Percentiles rank a stretch among this genome's conserved stretches.
phyloP scores from a whole-genome alignment of 2,888 invertebrate genomes.

The Eremobia ochroleuca region DNA sequence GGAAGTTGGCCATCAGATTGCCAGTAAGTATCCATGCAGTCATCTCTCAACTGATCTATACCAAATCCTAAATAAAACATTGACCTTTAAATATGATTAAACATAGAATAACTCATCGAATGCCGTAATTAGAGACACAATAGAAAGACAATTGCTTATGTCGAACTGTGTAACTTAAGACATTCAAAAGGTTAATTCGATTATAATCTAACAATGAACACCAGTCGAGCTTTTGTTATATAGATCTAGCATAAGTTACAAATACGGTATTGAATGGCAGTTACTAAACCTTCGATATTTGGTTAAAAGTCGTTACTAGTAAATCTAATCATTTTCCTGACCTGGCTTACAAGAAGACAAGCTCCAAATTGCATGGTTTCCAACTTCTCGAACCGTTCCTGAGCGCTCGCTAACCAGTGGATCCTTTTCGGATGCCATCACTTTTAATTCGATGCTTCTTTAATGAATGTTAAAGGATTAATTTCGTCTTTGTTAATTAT shows the following conservation, averaged over 20 bases:
- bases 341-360: conserved; percentile 99
- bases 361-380: conserved; percentile 98
- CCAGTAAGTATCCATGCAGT: conserved; percentile 99
- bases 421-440: conserved; percentile 87
- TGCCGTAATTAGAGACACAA: too few relatives aligned
- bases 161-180: too few relatives aligned
- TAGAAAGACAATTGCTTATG: too few relatives aligned
- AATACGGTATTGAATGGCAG: neutral
- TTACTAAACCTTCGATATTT: neutral
- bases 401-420: conserved; percentile 87
- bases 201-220: neutral
- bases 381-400: conserved; percentile 94
- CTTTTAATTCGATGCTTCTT: neutral
- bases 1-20: conserved; percentile 99
- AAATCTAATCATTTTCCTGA: conserved; percentile 74
- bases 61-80: conserved; percentile 95
- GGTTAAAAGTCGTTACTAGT: neutral
- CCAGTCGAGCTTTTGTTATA: neutral
- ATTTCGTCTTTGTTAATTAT: neutral
- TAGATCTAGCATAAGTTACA: neutral
- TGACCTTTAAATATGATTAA: neutral
- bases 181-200: too few relatives aligned
- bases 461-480: neutral
- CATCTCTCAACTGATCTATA: conserved; percentile 98
- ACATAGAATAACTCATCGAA: too few relatives aligned